Conservation (phyloP, 2,888 invertebrate genomes). For the Euzophera pinguis region DNA sequence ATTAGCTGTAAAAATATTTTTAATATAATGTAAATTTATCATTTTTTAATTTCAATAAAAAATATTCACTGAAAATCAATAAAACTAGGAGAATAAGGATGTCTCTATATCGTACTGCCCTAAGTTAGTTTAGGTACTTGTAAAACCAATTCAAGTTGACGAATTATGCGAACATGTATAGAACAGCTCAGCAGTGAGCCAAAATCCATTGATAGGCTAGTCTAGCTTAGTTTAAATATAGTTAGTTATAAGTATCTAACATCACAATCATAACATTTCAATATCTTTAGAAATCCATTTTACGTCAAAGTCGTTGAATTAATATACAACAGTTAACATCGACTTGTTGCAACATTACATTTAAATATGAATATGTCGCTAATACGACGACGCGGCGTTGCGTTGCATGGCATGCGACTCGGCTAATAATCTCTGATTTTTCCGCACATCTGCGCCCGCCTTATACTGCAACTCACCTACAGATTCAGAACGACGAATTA, state of each 20-base stretch:
- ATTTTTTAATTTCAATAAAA: too few species aligned
- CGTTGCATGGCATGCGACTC: slow-evolving; percentile 41
- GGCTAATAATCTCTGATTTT: slow-evolving; percentile 73
- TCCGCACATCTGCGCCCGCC: slow-evolving; percentile 61
- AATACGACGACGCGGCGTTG: slow-evolving; percentile 13
- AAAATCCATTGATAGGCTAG: too few species aligned
- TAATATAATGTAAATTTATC: too few species aligned
- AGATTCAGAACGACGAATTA: slow-evolving; percentile 19
- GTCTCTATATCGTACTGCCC: too few species aligned
- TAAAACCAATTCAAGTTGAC: too few species aligned
- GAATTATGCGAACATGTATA: too few species aligned
- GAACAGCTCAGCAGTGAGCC: too few species aligned
- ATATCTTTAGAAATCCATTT: neutral
- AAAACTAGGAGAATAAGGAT: too few species aligned
- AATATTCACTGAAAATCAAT: too few species aligned
- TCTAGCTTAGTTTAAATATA: too few species aligned
- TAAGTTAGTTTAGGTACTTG: too few species aligned
- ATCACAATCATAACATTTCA: neutral
- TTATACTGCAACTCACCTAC: slow-evolving; percentile 28
- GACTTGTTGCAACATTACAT: slow-evolving; percentile 55
- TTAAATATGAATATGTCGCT: slow-evolving; percentile 75
- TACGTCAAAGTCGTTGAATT: slow-evolving; percentile 18
- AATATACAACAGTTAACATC: slow-evolving; percentile 46
- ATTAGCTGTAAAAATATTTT: too few species aligned
- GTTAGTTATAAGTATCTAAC: neutral